These are phyloP conservation scores for Psilopogon haemacephalus DNA, from an alignment of 2,113 vertebrate genomes.

Conservation along the genomic window DNA sequence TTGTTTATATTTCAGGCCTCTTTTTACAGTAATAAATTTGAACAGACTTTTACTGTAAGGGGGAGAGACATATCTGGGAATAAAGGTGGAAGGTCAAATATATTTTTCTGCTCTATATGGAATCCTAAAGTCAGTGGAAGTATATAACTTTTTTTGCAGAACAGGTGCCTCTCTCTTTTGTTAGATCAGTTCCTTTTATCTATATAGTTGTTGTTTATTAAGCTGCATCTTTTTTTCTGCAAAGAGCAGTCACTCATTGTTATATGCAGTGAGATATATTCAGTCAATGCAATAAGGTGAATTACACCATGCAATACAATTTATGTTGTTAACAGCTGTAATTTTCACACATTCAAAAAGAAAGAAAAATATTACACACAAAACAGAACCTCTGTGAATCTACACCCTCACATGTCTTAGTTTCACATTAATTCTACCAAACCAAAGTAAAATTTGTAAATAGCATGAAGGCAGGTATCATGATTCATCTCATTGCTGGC, in stretches of 20 bases:
- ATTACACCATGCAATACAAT: neutral
- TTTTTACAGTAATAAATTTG: slow-evolving; percentile 46
- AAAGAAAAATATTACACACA: neutral
- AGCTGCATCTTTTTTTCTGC: neutral
- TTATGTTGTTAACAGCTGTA: neutral
- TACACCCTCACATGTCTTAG: neutral
- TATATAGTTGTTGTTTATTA: neutral
- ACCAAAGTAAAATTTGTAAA: neutral
- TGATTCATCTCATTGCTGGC: neutral
- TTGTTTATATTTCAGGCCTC: neutral
- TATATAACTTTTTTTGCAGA: neutral
- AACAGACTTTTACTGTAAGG: slow-evolving; percentile 31
- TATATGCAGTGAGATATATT: neutral
- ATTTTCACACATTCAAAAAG: neutral
- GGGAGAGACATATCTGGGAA: slow-evolving; percentile 4
- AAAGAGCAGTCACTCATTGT: neutral
- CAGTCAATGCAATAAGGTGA: neutral
- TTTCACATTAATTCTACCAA: neutral
- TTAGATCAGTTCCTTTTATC: neutral
- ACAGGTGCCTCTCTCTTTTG: neutral
- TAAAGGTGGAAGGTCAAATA: neutral
- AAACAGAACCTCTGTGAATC: neutral
- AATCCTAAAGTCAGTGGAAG: neutral
- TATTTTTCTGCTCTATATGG: neutral
- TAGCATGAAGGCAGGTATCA: accelerated